A percentile compares a stretch with the other conserved stretches of the same genome.
These are phyloP conservation scores for Arctopsyche grandis DNA, from an alignment of 1,140 invertebrate species.

Conservation along the genomic window DNA sequence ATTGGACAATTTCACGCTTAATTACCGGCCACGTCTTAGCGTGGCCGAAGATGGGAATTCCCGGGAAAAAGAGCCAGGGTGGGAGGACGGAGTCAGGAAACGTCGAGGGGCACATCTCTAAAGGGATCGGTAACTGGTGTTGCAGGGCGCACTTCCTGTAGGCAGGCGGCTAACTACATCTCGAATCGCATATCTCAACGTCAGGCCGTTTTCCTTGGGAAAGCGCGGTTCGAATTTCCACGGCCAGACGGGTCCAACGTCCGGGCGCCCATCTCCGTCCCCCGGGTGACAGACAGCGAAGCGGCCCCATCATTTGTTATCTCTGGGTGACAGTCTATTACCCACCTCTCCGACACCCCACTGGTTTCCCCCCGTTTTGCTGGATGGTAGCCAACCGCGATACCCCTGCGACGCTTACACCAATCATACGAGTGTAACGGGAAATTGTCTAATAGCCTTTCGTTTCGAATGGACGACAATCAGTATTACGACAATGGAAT, in stretches of 20 bases:
- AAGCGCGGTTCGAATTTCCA: constrained; percentile 45
- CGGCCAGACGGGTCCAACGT: constrained; percentile 50
- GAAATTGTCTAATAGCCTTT: constrained; percentile 7
- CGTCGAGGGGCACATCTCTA: constrained; percentile 33
- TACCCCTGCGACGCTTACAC: not conserved
- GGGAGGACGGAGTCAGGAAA: not conserved
- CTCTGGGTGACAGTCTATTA: constrained; percentile 55
- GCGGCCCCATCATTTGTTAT: constrained; percentile 54
- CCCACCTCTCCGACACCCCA: constrained; percentile 13
- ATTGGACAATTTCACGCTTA: too few species aligned
- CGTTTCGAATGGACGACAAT: not conserved
- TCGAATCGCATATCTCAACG: constrained; percentile 51
- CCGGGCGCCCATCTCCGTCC: constrained; percentile 36
- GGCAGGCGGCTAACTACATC: constrained; percentile 43
- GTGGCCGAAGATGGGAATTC: not conserved
- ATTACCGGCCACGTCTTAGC: too few species aligned
- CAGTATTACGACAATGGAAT: not conserved
- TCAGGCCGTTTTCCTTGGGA: constrained; percentile 41
- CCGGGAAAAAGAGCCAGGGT: not conserved
- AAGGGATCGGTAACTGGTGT: constrained; percentile 8
- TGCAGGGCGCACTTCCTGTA: constrained; percentile 21
- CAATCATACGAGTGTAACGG: constrained; percentile 13
- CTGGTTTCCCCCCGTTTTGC: not conserved
- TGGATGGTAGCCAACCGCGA: not conserved
- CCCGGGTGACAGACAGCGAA: constrained; percentile 49